These are phyloP conservation scores for Drosophila meridionalis DNA, from an alignment of 2,888 invertebrate species.

Conservation along the genomic window DNA sequence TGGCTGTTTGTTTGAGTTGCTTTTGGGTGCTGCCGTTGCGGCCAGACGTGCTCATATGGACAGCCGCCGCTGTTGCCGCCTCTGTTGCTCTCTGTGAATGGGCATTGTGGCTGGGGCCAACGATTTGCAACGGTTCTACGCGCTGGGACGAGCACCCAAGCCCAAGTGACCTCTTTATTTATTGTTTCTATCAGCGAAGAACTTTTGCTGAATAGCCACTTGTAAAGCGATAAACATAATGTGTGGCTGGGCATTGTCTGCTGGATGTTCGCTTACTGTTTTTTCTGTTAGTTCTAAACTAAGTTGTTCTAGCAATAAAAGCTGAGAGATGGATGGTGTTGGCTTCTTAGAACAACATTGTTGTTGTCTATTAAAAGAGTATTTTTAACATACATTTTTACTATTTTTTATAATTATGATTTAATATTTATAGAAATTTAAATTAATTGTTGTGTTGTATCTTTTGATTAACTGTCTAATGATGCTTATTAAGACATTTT, in stretches of 20 bases:
- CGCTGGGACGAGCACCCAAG: conserved; percentile 10
- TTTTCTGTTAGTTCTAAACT: background rate
- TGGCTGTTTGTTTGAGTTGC: conserved; percentile 51
- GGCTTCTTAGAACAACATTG: too few relatives aligned
- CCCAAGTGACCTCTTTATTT: conserved; percentile 71
- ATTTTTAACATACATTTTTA: background rate
- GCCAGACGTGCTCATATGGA: conserved; percentile 70
- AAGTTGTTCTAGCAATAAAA: background rate
- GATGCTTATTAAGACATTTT: background rate
- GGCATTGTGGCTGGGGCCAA: conserved; percentile 57
- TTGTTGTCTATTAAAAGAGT: background rate
- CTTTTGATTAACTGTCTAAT: background rate
- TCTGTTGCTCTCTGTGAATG: conserved; percentile 15
- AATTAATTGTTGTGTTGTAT: background rate
- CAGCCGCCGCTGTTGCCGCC: background rate
- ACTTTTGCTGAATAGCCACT: conserved; percentile 38
- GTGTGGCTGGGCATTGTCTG: conserved; percentile 21
- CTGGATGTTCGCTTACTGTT: background rate
- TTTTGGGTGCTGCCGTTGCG: conserved; percentile 39
- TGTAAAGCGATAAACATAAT: conserved; percentile 40
- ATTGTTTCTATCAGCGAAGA: conserved; percentile 44
- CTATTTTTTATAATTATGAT: background rate
- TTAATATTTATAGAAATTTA: background rate
- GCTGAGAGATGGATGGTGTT: background rate
- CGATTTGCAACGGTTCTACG: conserved; percentile 58